Base-by-base conservation (phyloP, 2,888 invertebrate genomes). In the Cryptus armator region DNA sequence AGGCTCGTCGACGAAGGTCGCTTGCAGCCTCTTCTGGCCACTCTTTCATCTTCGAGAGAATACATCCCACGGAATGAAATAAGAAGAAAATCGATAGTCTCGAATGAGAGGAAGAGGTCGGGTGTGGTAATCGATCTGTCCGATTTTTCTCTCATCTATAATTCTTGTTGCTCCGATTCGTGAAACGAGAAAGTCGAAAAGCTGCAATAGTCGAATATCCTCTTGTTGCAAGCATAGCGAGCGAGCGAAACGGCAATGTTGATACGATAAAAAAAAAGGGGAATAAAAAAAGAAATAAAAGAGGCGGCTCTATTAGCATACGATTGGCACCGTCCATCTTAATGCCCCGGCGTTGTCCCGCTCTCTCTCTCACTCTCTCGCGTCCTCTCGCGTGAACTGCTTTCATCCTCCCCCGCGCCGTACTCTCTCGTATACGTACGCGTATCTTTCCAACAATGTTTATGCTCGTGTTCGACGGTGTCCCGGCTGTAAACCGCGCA, bases 291-390 rank as follows among this genome's bases (percentile, higher is more conserved):
- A 53, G 32, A 51, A 70, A 79, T 64, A 70, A 79, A 81, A 67
- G 71, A 48, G 62, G 51, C 62, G 51, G 64, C 71, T 91, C 91
- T 91, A 93, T 93, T 93, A 93, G 92, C 92, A 92, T 93, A 92
- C 92, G 92, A 93, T 93, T 93, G 93, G 92, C 93, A 92, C 92
- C 92, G 91, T 93, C 91, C 91, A 91, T 92, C 91, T 92, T 90
- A 90, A 91, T 91, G 90, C 89, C 89, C 90, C 88, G 85, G 76
- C 85, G 84, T 37, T 86, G 87, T 88, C 88, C 75, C 88, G 19
- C 66, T 70, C 66, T 53, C 72, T 75, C 77, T 53, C 59, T 12
- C 59, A 19, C 44, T 44, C 29, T 29, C 29, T 14, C 24, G 12
- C 32, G 32, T 48, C 32, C 43, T 32, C 32, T 32, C 32, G 14